Percentiles rank a stretch among this genome's conserved stretches.
Conservation (phyloP, 2,113 vertebrate genomes). For the Boleophthalmus pectinirostris region DNA sequence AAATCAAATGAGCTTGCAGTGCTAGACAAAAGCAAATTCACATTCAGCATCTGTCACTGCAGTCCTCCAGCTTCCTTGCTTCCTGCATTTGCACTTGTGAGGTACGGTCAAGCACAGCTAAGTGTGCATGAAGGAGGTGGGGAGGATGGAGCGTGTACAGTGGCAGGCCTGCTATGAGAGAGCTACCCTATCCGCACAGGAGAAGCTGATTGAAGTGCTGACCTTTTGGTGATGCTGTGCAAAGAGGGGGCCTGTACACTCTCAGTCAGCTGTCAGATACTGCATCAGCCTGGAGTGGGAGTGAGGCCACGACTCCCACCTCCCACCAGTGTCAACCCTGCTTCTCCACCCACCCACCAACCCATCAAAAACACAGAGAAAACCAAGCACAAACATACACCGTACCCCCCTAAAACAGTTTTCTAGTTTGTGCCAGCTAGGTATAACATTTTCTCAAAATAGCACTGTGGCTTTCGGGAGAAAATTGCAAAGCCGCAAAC, state of each 20-base stretch:
- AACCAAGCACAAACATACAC: constrained; percentile 41
- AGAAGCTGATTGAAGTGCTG: constrained; percentile 69
- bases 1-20: constrained; percentile 28
- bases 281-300: constrained; percentile 77
- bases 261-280: constrained; percentile 80
- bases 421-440: constrained; percentile 61
- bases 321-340: constrained; percentile 72
- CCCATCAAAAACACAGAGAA: constrained; percentile 41
- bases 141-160: constrained; percentile 22
- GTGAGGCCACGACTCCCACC: constrained; percentile 68
- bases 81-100: constrained; percentile 39
- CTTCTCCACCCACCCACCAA: constrained; percentile 44
- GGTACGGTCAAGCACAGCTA: constrained; percentile 56
- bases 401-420: constrained; percentile 61
- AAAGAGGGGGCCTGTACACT: constrained; percentile 71
- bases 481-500: constrained; percentile 67
- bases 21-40: constrained; percentile 18
- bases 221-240: constrained; percentile 72
- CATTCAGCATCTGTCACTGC: constrained; percentile 4
- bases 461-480: constrained; percentile 72
- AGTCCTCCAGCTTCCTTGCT: constrained; percentile 26
- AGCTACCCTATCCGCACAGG: constrained; percentile 51
- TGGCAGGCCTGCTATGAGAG: constrained; percentile 32
- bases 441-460: constrained; percentile 71
- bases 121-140: constrained; percentile 50